Evolutionary conservation across 2,797 vertebrate species (phyloP), one percentile per base, ranked within the genome.

Genomic region (Xyrichtys novacula): DNA sequence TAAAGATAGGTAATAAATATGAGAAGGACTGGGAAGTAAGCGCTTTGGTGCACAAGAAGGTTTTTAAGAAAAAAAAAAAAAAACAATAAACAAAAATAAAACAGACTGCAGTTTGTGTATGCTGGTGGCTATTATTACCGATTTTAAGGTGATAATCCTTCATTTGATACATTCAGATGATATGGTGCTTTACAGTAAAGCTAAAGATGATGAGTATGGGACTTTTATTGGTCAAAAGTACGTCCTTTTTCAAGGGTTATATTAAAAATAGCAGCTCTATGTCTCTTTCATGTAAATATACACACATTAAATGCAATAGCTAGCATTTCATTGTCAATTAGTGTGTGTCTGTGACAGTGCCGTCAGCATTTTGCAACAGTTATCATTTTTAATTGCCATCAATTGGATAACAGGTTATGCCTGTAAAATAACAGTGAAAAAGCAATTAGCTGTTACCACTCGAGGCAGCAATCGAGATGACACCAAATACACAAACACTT

Each of bases 301-400:
- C 40, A 31, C 40, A 29, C 6, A 6, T 62, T 40, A 26, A 1
- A 48, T 22, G 17, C 53, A 25, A 17, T 16, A 22, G 29, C 19
- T 25, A 43, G 26, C 34, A 55, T 49, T 60, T 63, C 9, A 64
- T 14, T 53, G 60, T 69, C 69, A 71, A 56, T 76, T 76, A 54
- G 26, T 4, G 2, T 15, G 38, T 47, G 36, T 20, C 6, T 31
- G 20, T 44, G 5, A 16, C 43, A 28, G 15, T 3, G 20, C n/a
- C 44, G 56, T 62, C 49, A 62, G 52, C 3, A 1, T 62, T 67
- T 63, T 36, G 50, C 64, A n/a, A 20, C 42, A 65, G 57, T 66
- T 55, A 61, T 74, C 17, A 50, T 53, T 25, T 75, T 76, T 65
- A 80, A 84, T 71, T 78, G 68, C 29, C 47, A 34, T 17, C 46